Conservation (phyloP, 1,140 invertebrate genomes). For the Habropoda laboriosa region DNA sequence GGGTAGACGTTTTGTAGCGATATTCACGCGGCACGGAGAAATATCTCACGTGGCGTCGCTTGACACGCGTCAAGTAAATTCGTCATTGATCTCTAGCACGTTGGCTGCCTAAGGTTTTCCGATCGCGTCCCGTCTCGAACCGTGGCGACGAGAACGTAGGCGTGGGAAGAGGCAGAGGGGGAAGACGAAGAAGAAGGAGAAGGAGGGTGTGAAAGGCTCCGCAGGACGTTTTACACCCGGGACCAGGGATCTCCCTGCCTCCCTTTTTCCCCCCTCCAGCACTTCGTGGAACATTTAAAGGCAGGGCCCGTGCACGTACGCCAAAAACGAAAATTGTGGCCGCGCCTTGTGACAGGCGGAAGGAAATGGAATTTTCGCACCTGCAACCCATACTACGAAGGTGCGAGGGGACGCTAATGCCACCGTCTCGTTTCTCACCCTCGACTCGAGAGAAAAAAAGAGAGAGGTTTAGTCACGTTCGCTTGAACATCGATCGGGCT, state of each 20-base stretch:
- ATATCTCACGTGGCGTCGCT: conserved; percentile 15
- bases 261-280: not conserved
- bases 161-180: no score
- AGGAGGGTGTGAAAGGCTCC: not conserved
- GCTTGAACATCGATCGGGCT: conserved; percentile 73
- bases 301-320: conserved; percentile 54
- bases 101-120: conserved; percentile 39
- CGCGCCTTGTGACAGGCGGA: conserved; percentile 62
- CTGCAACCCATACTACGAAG: conserved; percentile 59
- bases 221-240: conserved; percentile 45
- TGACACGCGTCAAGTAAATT: conserved; percentile 43
- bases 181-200: not conserved
- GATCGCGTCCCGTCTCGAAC: conserved; percentile 26
- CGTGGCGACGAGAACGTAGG: not conserved
- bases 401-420: conserved; percentile 62
- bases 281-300: conserved; percentile 61
- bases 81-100: conserved; percentile 44
- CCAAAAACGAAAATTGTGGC: conserved; percentile 67
- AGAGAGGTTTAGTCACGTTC: conserved; percentile 77
- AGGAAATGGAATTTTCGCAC: conserved; percentile 76
- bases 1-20: conserved; percentile 10
- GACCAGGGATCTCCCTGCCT: not conserved
- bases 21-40: not conserved
- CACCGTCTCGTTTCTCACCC: conserved; percentile 69
- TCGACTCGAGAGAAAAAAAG: conserved; percentile 10